phyloP scores from a whole-genome alignment of 2,888 invertebrate genomes.

The Pseudococcus longispinus region DNA sequence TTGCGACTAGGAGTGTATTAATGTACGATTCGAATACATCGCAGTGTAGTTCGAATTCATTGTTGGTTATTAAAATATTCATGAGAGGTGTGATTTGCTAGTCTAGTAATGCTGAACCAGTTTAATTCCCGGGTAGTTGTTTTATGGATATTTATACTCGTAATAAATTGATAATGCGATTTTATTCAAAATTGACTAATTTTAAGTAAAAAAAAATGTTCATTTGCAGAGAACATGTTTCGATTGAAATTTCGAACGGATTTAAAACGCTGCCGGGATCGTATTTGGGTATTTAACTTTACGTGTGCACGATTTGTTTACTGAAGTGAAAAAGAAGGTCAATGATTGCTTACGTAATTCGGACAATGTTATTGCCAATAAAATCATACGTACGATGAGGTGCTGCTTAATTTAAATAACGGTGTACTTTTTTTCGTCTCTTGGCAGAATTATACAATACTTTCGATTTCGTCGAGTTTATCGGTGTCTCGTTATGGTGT shows the following conservation, averaged over 20 bases:
- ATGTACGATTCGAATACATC: background rate
- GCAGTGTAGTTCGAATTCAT: background rate
- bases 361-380: background rate
- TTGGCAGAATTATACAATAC: background rate
- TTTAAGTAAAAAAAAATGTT: background rate
- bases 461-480: background rate
- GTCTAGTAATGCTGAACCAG: background rate
- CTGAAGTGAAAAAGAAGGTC: background rate
- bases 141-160: background rate
- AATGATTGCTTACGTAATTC: background rate
- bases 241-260: too few species aligned
- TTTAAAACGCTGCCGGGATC: too few species aligned
- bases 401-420: background rate
- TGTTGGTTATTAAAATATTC: slow-evolving; percentile 22
- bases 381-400: background rate
- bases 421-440: background rate
- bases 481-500: background rate
- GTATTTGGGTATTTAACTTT: background rate
- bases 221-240: background rate
- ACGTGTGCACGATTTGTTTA: background rate
- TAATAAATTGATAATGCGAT: background rate
- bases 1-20: background rate
- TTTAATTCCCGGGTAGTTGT: background rate
- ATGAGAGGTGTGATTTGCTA: background rate
- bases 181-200: background rate